These are phyloP conservation scores for Leucophenga maculata DNA, from an alignment of 2,888 invertebrate species.

Conservation along the genomic window DNA sequence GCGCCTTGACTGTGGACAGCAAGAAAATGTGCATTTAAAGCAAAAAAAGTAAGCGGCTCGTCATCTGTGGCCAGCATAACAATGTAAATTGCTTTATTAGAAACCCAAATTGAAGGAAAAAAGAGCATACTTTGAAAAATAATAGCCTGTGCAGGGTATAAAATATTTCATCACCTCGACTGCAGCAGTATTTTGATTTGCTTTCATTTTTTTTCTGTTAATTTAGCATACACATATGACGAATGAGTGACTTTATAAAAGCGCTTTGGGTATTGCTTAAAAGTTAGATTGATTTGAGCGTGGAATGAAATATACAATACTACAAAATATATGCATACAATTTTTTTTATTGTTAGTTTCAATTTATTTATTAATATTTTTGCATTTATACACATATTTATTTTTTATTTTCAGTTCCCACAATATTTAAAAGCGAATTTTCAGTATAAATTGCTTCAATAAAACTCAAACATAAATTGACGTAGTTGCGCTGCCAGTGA, in stretches of 20 bases:
- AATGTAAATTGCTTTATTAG: no score
- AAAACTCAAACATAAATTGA: neutral
- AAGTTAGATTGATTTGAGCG: slow-evolving; percentile 21
- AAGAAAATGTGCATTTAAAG: no score
- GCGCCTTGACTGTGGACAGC: no score
- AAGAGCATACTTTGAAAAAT: no score
- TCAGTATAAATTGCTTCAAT: neutral
- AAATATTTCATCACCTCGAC: no score
- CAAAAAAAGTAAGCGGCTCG: no score
- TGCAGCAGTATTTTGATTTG: slow-evolving; percentile 21
- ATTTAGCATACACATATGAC: slow-evolving; percentile 57
- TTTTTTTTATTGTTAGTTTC: no score
- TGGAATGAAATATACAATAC: neutral
- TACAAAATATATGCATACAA: no score
- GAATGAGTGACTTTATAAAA: slow-evolving; percentile 59
- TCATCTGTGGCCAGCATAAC: no score
- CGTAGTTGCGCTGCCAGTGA: neutral
- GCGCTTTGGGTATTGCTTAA: slow-evolving; percentile 8
- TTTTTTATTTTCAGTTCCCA: neutral
- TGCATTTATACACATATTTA: neutral
- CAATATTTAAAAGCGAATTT: neutral
- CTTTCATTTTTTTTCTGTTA: slow-evolving; percentile 49
- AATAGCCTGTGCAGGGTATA: no score
- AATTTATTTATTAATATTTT: no score
- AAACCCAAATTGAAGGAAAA: no score